phyloP scores from a whole-genome alignment of 2,113 vertebrate species.

The Fulica atra region DNA sequence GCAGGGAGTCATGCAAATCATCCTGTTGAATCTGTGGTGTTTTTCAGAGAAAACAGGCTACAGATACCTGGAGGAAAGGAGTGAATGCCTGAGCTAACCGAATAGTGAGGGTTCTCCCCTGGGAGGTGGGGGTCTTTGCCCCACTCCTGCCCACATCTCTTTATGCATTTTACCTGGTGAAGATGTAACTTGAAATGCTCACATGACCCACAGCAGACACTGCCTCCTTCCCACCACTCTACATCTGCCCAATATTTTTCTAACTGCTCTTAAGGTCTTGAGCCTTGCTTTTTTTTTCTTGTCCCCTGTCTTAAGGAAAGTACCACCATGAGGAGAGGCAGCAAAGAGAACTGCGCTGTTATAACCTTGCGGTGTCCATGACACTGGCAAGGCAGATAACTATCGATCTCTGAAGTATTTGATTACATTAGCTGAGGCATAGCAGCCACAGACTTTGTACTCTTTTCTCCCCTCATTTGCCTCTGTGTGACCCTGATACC shows the following conservation, averaged over 20 bases:
- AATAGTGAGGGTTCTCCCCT: not conserved
- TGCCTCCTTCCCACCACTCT: not conserved
- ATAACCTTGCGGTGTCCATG: not conserved
- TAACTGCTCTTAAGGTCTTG: not conserved
- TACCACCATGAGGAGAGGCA: not conserved
- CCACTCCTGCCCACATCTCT: not conserved
- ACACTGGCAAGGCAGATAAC: not conserved
- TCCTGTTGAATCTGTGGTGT: not conserved
- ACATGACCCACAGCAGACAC: not conserved
- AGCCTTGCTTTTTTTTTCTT: not conserved
- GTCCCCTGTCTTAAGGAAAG: not conserved
- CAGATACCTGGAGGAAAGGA: not conserved
- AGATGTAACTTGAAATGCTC: not conserved
- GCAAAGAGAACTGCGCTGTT: not conserved
- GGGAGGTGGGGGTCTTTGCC: not conserved
- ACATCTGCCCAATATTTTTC: not conserved
- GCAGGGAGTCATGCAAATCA: not conserved
- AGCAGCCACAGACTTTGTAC: slow-evolving; percentile 52
- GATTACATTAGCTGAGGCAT: slow-evolving; percentile 11
- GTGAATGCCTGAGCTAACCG: not conserved
- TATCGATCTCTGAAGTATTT: slow-evolving; percentile 38
- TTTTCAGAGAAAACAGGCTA: not conserved
- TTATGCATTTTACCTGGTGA: not conserved
- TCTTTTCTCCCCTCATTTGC: not conserved
- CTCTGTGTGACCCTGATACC: not conserved